Conservation (phyloP, 1,140 invertebrate genomes). For the Uloborus diversus region DNA sequence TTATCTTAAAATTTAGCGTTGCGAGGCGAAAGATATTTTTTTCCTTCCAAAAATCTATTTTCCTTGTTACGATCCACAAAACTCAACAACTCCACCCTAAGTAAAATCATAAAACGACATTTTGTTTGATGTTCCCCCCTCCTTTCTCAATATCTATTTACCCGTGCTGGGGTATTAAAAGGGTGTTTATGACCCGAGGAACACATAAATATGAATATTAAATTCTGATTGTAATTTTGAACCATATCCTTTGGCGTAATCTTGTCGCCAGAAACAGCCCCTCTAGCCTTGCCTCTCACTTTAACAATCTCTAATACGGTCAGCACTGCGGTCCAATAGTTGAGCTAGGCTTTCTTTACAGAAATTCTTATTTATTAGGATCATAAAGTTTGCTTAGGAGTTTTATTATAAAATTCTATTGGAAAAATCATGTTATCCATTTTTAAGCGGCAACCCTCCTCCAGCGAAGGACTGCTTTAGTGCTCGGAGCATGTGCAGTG, state of each 20-base stretch:
- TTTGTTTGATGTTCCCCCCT: conserved; percentile 44
- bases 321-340: conserved; percentile 8
- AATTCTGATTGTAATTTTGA: conserved; percentile 56
- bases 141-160: conserved; percentile 51
- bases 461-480: conserved; percentile 4
- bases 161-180: conserved; percentile 50
- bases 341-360: conserved; percentile 39
- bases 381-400: conserved; percentile 54
- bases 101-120: conserved; percentile 44
- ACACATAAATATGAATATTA: conserved; percentile 56
- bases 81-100: too few relatives aligned
- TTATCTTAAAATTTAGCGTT: too few relatives aligned
- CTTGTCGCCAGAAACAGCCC: conserved; percentile 37
- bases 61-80: too few relatives aligned
- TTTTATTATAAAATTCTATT: conserved; percentile 57
- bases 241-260: conserved; percentile 49
- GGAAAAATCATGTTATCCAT: conserved; percentile 56
- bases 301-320: conserved; percentile 15
- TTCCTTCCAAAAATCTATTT: too few relatives aligned
- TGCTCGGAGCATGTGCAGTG: conserved; percentile 45
- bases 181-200: conserved; percentile 53
- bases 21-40: too few relatives aligned
- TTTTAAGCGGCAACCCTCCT: conserved; percentile 37
- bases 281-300: not conserved
- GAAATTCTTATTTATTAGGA: conserved; percentile 54